Evolutionary conservation across 2,113 vertebrate genomes (phyloP).

Genomic region (Neodon shergylaensis): DNA sequence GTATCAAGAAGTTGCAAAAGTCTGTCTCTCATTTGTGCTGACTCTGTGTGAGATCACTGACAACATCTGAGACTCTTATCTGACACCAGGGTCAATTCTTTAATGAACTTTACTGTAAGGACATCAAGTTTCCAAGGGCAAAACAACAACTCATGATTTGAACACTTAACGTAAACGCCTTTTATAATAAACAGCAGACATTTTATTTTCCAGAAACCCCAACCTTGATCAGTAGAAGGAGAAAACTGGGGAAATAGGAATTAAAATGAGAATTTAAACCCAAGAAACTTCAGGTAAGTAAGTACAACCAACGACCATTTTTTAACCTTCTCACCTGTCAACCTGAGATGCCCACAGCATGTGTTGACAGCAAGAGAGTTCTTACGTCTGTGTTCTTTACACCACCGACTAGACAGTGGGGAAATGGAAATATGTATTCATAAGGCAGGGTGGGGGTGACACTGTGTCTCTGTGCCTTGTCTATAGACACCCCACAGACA

Average conservation of each 20-base stretch:
- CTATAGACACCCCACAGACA: not conserved
- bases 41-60: not conserved
- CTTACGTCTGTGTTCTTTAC: not conserved
- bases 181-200: not conserved
- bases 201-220: not conserved
- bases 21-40: not conserved
- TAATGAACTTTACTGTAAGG: not conserved
- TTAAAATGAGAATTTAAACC: conserved; percentile 8
- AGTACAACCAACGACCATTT: not conserved
- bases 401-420: not conserved
- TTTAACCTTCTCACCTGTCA: not conserved
- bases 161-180: not conserved
- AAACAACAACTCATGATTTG: not conserved
- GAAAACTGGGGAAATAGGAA: not conserved
- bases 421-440: not conserved
- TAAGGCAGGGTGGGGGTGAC: not conserved
- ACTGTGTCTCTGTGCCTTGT: not conserved
- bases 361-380: not conserved
- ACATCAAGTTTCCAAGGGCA: not conserved
- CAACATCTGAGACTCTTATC: not conserved
- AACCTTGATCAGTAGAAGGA: not conserved
- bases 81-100: not conserved
- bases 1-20: conserved; percentile 11
- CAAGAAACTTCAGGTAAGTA: not conserved
- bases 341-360: not conserved